Conservation (phyloP, 2,797 vertebrate species). For the Sternotherus odoratus region DNA sequence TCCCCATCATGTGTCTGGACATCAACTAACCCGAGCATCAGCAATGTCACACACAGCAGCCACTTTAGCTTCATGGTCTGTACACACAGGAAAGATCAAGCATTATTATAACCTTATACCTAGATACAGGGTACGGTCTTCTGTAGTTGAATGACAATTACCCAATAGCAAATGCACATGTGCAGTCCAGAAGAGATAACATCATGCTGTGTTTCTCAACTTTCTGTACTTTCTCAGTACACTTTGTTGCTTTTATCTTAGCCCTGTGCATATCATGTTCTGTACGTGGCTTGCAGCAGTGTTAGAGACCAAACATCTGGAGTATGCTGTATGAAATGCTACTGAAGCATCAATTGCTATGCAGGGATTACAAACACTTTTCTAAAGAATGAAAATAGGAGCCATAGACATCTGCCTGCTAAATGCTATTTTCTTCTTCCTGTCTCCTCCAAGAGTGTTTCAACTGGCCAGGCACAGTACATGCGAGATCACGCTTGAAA, state of each 20-base stretch:
- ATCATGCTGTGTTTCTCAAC: not conserved
- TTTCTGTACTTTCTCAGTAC: not conserved
- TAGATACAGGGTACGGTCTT: not conserved
- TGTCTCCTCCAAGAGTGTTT: not conserved
- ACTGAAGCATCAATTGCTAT: not conserved
- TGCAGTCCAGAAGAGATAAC: not conserved
- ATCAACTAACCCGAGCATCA: conserved; percentile 80
- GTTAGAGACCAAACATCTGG: not conserved
- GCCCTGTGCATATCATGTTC: not conserved
- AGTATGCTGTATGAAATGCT: not conserved
- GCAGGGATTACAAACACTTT: not conserved
- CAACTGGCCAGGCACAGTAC: not conserved
- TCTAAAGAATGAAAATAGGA: not conserved
- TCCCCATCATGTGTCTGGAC: conserved; percentile 78
- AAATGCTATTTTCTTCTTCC: not conserved
- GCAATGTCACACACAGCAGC: conserved; percentile 83
- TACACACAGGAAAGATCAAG: not conserved
- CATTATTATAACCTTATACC: not conserved
- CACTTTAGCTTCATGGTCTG: conserved; percentile 92
- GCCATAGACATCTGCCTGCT: not conserved
- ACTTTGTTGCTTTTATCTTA: not conserved
- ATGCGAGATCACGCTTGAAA: not conserved
- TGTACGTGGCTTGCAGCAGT: not conserved
- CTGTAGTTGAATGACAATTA: not conserved
- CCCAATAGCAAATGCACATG: not conserved